These are phyloP conservation scores for Agrochola lota DNA, from an alignment of 2,888 invertebrate genomes.

Conservation along the genomic window DNA sequence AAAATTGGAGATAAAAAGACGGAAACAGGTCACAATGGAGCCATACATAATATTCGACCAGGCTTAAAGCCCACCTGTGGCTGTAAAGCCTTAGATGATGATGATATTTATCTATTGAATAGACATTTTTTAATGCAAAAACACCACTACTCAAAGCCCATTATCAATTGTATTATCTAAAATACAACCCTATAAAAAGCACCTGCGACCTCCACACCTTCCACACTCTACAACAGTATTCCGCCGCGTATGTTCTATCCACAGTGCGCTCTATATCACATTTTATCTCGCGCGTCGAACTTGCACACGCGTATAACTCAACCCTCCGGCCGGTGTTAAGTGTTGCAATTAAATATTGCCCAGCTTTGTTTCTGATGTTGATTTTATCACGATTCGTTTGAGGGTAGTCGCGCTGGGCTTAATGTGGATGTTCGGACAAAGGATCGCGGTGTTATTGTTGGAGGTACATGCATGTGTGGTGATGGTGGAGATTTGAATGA, in stretches of 20 bases:
- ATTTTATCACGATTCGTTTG: constrained; percentile 63
- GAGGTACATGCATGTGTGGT: background rate
- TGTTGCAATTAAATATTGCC: constrained; percentile 69
- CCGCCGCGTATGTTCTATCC: constrained; percentile 64
- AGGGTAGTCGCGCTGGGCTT: constrained; percentile 52
- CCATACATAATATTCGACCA: background rate
- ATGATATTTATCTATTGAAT: background rate
- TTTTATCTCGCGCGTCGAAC: constrained; percentile 77
- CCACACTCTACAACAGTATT: constrained; percentile 53
- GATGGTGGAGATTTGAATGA: constrained; percentile 10
- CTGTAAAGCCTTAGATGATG: background rate
- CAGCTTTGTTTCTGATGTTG: constrained; percentile 64
- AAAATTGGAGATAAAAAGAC: background rate
- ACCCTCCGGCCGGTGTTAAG: constrained; percentile 62
- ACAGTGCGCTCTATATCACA: constrained; percentile 78
- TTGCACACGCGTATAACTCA: constrained; percentile 78
- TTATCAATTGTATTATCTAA: background rate
- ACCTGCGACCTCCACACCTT: constrained; percentile 23
- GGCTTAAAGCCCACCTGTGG: background rate
- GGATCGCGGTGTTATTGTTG: constrained; percentile 43
- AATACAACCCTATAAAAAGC: background rate
- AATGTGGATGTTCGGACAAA: constrained; percentile 54
- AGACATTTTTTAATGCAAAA: background rate
- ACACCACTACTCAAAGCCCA: background rate
- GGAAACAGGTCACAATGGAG: background rate